Evolutionary conservation across 2,888 invertebrate species (phyloP), one percentile per base, ranked within the genome.

Genomic region (Acheta domesticus): DNA sequence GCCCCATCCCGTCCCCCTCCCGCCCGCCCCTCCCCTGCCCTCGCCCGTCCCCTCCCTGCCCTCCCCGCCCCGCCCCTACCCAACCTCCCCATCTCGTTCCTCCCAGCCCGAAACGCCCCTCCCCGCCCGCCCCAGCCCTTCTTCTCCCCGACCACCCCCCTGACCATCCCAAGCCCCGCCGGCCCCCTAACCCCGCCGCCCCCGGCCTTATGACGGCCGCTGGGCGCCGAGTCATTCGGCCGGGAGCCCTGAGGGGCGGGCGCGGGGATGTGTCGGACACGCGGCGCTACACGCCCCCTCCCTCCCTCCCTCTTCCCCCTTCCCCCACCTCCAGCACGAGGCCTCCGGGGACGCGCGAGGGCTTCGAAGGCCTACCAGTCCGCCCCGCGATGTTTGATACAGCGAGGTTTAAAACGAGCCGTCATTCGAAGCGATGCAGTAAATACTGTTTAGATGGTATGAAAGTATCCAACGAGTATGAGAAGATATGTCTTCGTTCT

Each of bases 391-490:
- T 62, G n/a, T 62, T 62, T 62, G 16, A 62, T 62, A 14, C n/a
- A n/a, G 16, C 14, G 62, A 62, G 16, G 14, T 62, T 62, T 62
- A 62, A 62, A 62, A 62, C 62, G 62, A 62, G n/a, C 62, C n/a
- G 62, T 62, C 62, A 62, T 62, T 11, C 62, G 16, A 36, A 62
- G 62, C 14, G 62, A 62, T 62, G 62, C 62, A 19, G 16, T 62
- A 62, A 62, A 62, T 62, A 62, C 16, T 62, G 62, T 62, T 62
- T 62, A 62, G 62, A n/a, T 62, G 62, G 62, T 19, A 62, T 62
- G n/a, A 19, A 62, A 62, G 62, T 36, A 36, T 36, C 36, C 36
- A 36, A 36, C 36, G 36, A 8, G 36, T 36, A 36, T 36, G 8
- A 36, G 36, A 36, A 36, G 36, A 36, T 36, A 36, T 36, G 36